Percentiles rank a stretch among this genome's conserved stretches.
Conservation (phyloP, 1,140 invertebrate species). For the Saccostrea echinata region DNA sequence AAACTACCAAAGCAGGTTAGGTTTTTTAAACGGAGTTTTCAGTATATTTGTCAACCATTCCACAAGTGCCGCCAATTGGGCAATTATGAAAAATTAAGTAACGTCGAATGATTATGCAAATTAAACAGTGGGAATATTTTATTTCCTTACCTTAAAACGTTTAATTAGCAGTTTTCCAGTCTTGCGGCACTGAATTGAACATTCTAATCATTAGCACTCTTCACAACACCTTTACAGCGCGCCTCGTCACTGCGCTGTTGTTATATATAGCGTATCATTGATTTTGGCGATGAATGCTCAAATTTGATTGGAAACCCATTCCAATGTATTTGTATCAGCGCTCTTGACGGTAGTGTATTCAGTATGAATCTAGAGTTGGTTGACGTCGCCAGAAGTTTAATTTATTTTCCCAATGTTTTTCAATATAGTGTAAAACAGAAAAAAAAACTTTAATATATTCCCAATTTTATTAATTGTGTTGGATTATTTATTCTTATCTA, state of each 20-base stretch:
- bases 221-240: background rate
- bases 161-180: background rate
- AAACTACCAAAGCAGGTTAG: too few species aligned
- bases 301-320: constrained; percentile 18
- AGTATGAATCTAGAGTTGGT: background rate
- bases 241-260: background rate
- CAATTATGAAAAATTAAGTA: too few species aligned
- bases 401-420: too few species aligned
- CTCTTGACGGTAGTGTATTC: background rate
- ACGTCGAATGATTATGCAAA: too few species aligned
- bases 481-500: too few species aligned
- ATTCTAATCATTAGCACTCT: background rate
- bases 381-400: background rate
- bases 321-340: background rate
- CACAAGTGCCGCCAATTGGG: too few species aligned
- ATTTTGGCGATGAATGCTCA: constrained; percentile 5
- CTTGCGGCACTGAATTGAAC: background rate
- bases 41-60: too few species aligned
- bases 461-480: too few species aligned
- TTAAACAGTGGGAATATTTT: background rate
- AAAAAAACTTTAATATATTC: too few species aligned
- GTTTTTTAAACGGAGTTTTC: too few species aligned
- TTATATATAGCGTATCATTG: constrained; percentile 38
- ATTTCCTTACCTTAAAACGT: background rate
- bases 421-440: too few species aligned